Conservation (phyloP, 2,797 vertebrate genomes). For the Rachycentron canadum region DNA sequence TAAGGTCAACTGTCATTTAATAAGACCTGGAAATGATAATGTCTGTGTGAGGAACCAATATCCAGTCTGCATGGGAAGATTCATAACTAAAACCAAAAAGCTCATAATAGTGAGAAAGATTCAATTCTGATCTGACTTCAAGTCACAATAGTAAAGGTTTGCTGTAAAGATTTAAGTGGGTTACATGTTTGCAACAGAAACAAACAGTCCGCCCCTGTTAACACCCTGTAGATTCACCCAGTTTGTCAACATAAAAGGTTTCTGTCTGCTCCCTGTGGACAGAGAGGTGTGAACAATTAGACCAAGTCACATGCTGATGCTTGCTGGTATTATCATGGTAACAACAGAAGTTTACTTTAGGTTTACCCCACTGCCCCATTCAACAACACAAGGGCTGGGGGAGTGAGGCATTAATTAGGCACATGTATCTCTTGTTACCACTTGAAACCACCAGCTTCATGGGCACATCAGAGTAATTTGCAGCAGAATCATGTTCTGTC, state of each 20-base stretch:
- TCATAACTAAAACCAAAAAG: background rate
- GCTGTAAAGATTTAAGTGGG: background rate
- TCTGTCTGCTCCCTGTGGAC: constrained; percentile 17
- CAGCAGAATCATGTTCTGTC: background rate
- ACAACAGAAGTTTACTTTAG: constrained; percentile 30
- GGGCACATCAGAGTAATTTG: background rate
- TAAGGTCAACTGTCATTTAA: background rate
- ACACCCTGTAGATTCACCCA: constrained; percentile 12
- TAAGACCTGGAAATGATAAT: background rate
- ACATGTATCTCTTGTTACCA: constrained; percentile 18
- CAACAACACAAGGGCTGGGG: background rate
- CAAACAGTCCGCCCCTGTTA: background rate
- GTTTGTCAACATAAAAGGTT: constrained; percentile 26
- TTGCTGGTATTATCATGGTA: constrained; percentile 35
- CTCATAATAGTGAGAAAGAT: background rate
- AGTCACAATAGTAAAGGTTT: background rate
- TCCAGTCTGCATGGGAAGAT: background rate
- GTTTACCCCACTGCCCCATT: background rate
- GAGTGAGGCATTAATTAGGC: constrained; percentile 4
- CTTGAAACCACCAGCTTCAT: background rate
- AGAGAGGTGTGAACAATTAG: constrained; percentile 44
- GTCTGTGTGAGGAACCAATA: background rate
- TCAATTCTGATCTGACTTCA: background rate
- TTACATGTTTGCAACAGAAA: constrained; percentile 11
- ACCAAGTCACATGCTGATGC: constrained; percentile 33